phyloP scores from a whole-genome alignment of 2,113 vertebrate species.

The Coptodon bakossiorum region DNA sequence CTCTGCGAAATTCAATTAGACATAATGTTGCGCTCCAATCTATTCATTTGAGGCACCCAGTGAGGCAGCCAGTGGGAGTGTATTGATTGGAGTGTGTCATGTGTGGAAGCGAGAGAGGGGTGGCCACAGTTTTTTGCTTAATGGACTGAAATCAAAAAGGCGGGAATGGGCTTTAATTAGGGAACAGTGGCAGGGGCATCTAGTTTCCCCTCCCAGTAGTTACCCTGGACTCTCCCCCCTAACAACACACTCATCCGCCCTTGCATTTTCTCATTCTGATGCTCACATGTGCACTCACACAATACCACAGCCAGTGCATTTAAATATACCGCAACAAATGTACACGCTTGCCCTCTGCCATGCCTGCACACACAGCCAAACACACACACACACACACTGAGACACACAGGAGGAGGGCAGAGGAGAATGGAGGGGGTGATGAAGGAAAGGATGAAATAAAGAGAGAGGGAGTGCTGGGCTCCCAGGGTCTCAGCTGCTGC shows the following conservation, averaged over 20 bases:
- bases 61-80: conserved; percentile 80
- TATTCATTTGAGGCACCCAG: conserved; percentile 79
- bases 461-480: conserved; percentile 57
- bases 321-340: not conserved
- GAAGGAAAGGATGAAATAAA: conserved; percentile 25
- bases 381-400: conserved; percentile 6
- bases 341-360: conserved; percentile 13
- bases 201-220: conserved; percentile 71
- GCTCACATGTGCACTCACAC: not conserved
- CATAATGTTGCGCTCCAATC: conserved; percentile 79
- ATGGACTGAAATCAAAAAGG: conserved; percentile 94
- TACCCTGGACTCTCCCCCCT: conserved; percentile 58
- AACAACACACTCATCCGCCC: conserved; percentile 2
- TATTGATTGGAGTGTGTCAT: conserved; percentile 89
- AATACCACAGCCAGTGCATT: not conserved
- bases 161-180: conserved; percentile 91
- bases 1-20: conserved; percentile 83
- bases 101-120: conserved; percentile 79
- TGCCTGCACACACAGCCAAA: not conserved
- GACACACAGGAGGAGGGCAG: conserved; percentile 38
- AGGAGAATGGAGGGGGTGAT: conserved; percentile 47
- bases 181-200: conserved; percentile 78
- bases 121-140: conserved; percentile 84
- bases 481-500: conserved; percentile 92
- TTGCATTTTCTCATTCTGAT: conserved; percentile 10